Evolutionary conservation across 2,888 invertebrate genomes (phyloP).

Genomic region (Cerceris ruficornis): DNA sequence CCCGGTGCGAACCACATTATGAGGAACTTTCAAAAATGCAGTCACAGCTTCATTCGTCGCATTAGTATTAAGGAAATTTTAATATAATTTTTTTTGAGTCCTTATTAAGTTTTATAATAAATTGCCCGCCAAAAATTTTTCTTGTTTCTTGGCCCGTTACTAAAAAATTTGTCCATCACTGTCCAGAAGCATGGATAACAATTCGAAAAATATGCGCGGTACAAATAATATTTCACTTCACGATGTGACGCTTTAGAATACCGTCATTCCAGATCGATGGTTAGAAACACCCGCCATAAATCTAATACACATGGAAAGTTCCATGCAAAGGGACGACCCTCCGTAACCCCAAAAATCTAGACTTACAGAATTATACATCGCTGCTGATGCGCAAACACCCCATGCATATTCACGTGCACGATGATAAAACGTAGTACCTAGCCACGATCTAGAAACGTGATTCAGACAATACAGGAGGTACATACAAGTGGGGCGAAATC

Average conservation of each 20-base stretch:
- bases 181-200: background rate
- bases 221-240: background rate
- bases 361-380: constrained; percentile 40
- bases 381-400: constrained; percentile 21
- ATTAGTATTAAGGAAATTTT: too few species aligned
- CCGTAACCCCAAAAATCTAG: constrained; percentile 46
- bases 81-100: too few species aligned
- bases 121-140: too few species aligned
- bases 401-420: constrained; percentile 7
- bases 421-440: constrained; percentile 12
- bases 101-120: too few species aligned
- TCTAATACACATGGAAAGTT: constrained; percentile 6
- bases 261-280: constrained; percentile 54
- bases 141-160: too few species aligned
- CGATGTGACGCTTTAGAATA: constrained; percentile 25
- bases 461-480: constrained; percentile 21
- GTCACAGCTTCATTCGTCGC: too few species aligned
- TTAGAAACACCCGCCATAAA: constrained; percentile 19
- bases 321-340: constrained; percentile 26
- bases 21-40: too few species aligned
- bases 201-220: background rate
- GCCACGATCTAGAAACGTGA: constrained; percentile 12
- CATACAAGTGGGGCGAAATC: constrained; percentile 33
- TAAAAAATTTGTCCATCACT: too few species aligned
- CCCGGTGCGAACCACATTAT: too few species aligned